Conservation (phyloP, 1,140 invertebrate genomes). For the Tetramorium alpestre region DNA sequence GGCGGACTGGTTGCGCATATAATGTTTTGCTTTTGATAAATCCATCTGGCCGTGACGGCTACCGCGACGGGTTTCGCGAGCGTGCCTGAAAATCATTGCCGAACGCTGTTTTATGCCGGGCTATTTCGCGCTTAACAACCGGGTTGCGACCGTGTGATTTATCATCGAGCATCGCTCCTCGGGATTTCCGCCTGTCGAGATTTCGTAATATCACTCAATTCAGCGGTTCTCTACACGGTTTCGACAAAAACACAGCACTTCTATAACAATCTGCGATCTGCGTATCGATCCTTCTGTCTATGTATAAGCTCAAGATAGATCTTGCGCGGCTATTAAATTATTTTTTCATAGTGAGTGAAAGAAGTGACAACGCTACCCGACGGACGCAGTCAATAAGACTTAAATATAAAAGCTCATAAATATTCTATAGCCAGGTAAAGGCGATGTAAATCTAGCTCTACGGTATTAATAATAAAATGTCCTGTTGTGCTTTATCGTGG, state of each 20-base stretch:
- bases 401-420: background rate
- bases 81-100: slow-evolving; percentile 31
- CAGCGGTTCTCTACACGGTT: background rate
- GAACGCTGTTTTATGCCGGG: slow-evolving; percentile 30
- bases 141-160: slow-evolving; percentile 11
- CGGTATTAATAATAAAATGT: slow-evolving; percentile 20
- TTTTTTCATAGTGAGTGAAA: background rate
- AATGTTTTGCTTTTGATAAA: slow-evolving; percentile 63
- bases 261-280: background rate
- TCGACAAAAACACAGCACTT: background rate
- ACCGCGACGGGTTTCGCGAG: background rate
- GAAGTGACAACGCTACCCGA: background rate
- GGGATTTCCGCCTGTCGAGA: background rate
- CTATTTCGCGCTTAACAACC: slow-evolving; percentile 46
- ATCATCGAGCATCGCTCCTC: slow-evolving; percentile 10
- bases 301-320: background rate
- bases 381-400: background rate
- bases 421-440: slow-evolving; percentile 13
- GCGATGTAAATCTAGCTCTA: background rate
- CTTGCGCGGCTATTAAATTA: background rate
- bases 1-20: slow-evolving; percentile 36
- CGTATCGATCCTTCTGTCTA: background rate
- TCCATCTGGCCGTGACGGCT: slow-evolving; percentile 55
- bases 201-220: slow-evolving; percentile 21
- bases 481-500: background rate